Conservation (phyloP, 2,113 vertebrate genomes). For the Xenopus laevis region DNA sequence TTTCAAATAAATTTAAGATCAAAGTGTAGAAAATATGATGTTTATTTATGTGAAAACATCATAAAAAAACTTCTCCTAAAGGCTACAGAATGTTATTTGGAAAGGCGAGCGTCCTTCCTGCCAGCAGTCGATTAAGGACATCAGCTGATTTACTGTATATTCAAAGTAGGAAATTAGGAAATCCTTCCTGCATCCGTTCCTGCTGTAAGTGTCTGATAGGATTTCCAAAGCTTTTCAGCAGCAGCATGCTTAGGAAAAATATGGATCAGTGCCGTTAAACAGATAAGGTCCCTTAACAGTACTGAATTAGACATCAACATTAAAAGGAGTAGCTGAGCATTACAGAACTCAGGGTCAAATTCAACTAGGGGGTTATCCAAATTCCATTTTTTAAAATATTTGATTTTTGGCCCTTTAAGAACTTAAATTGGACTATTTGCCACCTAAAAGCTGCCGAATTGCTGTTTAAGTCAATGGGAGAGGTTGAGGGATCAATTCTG, state of each 20-base stretch:
- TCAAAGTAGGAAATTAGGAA: conserved; percentile 8
- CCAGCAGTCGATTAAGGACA: conserved; percentile 2
- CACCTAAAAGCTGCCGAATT: too few species aligned
- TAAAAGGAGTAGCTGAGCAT: too few species aligned
- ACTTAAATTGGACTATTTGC: too few species aligned
- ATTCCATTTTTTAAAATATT: too few species aligned
- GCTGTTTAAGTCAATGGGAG: too few species aligned
- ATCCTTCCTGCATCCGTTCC: background rate
- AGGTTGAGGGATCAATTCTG: too few species aligned
- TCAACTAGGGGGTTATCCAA: too few species aligned
- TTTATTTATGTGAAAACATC: conserved; percentile 9
- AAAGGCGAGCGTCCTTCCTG: conserved; percentile 14
- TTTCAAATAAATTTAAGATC: background rate
- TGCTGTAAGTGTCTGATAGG: background rate
- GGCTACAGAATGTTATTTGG: conserved; percentile 10
- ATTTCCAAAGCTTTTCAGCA: background rate
- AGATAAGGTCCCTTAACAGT: background rate
- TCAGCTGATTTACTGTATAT: background rate
- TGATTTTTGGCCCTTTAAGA: too few species aligned
- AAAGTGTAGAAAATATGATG: conserved; percentile 5
- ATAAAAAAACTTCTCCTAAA: conserved; percentile 1
- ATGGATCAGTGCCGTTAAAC: background rate
- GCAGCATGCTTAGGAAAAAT: background rate
- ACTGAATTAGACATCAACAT: too few species aligned
- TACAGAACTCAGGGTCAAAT: too few species aligned